Evolutionary conservation across 2,888 invertebrate species (phyloP), one percentile per base, ranked within the genome.

Genomic region (Lithosia quadra): DNA sequence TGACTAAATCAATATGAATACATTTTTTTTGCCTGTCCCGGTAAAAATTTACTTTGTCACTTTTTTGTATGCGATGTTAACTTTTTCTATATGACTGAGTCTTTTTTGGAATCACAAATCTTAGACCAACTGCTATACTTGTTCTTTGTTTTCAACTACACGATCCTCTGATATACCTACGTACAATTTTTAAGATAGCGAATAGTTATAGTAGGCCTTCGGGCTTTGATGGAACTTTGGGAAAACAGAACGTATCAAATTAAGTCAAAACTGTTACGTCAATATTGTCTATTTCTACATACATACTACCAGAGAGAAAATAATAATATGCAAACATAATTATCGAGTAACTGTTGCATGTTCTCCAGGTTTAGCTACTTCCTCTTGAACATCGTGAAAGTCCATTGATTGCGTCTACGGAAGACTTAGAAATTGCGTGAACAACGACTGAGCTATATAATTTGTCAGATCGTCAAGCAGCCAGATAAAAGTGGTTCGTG

Each of bases 401-500:
- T 82, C 55, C 68, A 60, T 58, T 69, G 60, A 68, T 65, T 58
- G 53, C 56, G 63, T 72, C 63, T 56, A 68, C 71, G 65, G 75
- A 76, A 81, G 80, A 81, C 73, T 77, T 80, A 81, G 86, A 88
- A 89, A 88, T 83, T 84, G 74, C 77, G 82, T 74, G 85, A 81
- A 84, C 83, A 83, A 81, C 85, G 69, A 78, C 79, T 75, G n/a
- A n/a, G 81, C 86, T 77, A 77, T 89, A 80, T 87, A 90, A 91
- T 91, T 91, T 90, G 88, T 89, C 85, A 84, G 84, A 80, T 88
- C 84, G 84, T 86, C 87, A 84, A 83, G 81, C 75, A 74, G 75
- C 76, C 69, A 83, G 88, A 88, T 89, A 87, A 84, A 85, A 89
- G 87, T 86, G 79, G 83, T 79, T 83, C 77, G 79, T 87, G 84